Conservation (phyloP, 2,113 vertebrate genomes). For the Rhinoderma darwinii region DNA sequence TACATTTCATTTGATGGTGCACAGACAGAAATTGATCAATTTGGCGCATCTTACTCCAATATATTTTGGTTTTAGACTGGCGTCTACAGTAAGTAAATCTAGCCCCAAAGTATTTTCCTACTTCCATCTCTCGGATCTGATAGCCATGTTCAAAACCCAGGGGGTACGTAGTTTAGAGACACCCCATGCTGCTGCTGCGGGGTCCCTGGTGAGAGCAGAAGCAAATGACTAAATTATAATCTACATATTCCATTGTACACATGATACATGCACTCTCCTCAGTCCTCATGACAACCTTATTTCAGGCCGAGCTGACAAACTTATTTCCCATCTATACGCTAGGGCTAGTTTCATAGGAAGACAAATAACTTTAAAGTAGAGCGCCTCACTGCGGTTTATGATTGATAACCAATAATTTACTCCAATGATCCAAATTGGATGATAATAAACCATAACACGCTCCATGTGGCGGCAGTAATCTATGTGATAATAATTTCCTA, state of each 20-base stretch:
- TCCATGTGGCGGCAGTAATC: not conserved
- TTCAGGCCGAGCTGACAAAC: no score
- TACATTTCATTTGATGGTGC: no score
- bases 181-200: not conserved
- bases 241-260: not conserved
- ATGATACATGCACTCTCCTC: no score
- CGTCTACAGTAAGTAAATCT: no score
- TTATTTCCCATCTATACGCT: no score
- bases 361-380: no score
- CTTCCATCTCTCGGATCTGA: no score
- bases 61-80: no score
- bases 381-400: not conserved
- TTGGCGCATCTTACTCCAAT: no score
- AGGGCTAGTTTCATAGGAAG: not conserved
- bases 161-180: not conserved
- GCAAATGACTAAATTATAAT: not conserved
- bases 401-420: slow-evolving; percentile 1
- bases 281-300: no score
- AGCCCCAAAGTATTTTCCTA: no score
- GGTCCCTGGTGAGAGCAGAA: not conserved
- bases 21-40: no score
- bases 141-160: not conserved
- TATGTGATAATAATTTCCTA: not conserved
- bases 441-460: not conserved
- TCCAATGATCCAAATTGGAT: not conserved